Evolutionary conservation across 1,140 invertebrate species (phyloP).

Genomic region (Ephestia elutella): DNA sequence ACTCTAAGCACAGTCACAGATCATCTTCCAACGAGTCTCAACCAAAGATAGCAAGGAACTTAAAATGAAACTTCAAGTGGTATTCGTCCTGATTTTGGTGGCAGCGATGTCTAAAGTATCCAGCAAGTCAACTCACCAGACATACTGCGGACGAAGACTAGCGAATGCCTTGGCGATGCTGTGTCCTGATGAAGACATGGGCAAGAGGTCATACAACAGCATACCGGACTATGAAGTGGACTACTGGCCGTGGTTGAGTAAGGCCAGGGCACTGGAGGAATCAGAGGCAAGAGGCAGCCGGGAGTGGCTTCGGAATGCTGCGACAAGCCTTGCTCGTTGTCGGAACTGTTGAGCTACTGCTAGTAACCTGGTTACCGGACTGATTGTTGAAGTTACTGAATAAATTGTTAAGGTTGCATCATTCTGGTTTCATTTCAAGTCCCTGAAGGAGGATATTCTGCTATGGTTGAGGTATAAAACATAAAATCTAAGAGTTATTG

Average conservation of each 20-base stretch:
- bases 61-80: background rate
- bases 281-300: slow-evolving; percentile 8
- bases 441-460: too few species aligned
- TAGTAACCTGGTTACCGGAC: background rate
- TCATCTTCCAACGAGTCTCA: background rate
- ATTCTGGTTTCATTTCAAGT: background rate
- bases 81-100: background rate
- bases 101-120: background rate
- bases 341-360: slow-evolving; percentile 13
- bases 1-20: background rate
- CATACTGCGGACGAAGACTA: slow-evolving; percentile 5
- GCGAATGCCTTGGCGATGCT: slow-evolving; percentile 6
- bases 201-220: slow-evolving; percentile 5
- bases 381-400: slow-evolving; percentile 1
- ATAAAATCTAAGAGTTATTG: background rate
- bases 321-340: slow-evolving; percentile 11
- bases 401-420: slow-evolving; percentile 3
- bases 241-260: slow-evolving; percentile 6
- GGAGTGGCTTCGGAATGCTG: slow-evolving; percentile 14
- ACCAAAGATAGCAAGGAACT: background rate
- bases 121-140: background rate
- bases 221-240: background rate
- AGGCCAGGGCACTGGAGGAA: background rate
- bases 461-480: background rate
- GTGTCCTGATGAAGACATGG: background rate